phyloP scores from a whole-genome alignment of 2,888 invertebrate genomes.

The Apodemia mormo region DNA sequence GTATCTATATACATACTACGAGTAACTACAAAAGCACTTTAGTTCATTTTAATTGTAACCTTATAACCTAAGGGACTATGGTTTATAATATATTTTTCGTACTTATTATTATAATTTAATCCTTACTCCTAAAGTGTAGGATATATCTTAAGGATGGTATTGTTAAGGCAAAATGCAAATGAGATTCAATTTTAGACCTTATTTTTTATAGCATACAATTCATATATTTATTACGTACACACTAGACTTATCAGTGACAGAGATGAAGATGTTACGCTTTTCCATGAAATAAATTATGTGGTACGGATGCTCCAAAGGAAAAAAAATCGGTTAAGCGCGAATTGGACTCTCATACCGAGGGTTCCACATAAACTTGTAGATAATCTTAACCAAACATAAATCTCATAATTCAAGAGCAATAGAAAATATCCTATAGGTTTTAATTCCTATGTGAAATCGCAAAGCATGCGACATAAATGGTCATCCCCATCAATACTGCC shows the following conservation, averaged over 20 bases:
- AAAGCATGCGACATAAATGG: no score
- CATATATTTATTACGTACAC: background rate
- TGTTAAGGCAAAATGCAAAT: conserved; percentile 26
- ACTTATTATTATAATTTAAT: background rate
- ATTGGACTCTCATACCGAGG: no score
- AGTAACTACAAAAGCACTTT: conserved; percentile 24
- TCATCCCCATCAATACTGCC: no score
- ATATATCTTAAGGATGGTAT: conserved; percentile 19
- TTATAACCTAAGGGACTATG: background rate
- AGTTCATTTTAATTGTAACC: conserved; percentile 19
- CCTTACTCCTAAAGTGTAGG: conserved; percentile 22
- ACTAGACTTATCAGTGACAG: background rate
- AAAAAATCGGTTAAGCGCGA: no score
- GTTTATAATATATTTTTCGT: conserved; percentile 13
- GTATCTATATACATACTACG: conserved; percentile 21
- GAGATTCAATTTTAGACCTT: conserved; percentile 25
- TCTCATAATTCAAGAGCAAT: no score
- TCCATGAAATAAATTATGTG: no score
- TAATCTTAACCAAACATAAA: no score
- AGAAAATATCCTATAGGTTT: no score
- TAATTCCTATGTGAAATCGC: no score
- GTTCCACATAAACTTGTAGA: no score
- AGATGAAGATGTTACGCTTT: no score
- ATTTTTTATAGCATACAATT: conserved; percentile 4
- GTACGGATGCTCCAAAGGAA: no score